Evolutionary conservation across 2,888 invertebrate genomes (phyloP).

Genomic region (Amorpha juglandis): DNA sequence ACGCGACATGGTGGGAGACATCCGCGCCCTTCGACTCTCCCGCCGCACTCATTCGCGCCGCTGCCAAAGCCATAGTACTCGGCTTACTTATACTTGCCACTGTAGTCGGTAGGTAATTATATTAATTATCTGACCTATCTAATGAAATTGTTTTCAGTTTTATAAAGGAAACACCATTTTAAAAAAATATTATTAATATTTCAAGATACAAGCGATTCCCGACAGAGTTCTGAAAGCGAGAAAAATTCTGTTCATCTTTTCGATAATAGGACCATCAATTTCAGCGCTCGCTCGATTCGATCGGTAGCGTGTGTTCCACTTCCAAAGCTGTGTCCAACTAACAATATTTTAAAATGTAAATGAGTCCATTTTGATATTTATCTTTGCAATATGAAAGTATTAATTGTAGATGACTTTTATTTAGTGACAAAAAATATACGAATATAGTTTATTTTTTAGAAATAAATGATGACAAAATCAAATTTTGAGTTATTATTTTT

Average conservation of each 20-base stretch:
- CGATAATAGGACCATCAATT: conserved; percentile 1
- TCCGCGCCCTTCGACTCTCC: conserved; percentile 79
- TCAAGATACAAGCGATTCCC: conserved; percentile 3
- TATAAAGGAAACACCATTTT: neutral
- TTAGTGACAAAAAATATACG: neutral
- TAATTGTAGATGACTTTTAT: neutral
- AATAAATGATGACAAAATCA: neutral
- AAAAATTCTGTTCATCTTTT: conserved; percentile 8
- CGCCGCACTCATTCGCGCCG: conserved; percentile 85
- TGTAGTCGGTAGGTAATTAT: conserved; percentile 85
- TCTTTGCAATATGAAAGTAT: neutral
- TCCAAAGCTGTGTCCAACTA: neutral
- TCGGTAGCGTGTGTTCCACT: conserved; percentile 1
- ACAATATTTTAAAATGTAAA: conserved; percentile 5
- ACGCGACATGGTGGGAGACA: conserved; percentile 71
- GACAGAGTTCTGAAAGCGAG: conserved; percentile 1
- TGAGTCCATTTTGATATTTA: neutral
- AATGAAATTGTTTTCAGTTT: neutral
- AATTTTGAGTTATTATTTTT: neutral
- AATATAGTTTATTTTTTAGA: neutral
- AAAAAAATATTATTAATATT: neutral
- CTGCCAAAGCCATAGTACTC: conserved; percentile 84
- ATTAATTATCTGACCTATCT: no score
- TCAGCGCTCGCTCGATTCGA: conserved; percentile 9
- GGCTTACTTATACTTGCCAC: conserved; percentile 86